Percentiles rank a stretch among this genome's conserved stretches.
phyloP scores from a whole-genome alignment of 2,797 vertebrate species.

The Cichlasoma orientale region DNA sequence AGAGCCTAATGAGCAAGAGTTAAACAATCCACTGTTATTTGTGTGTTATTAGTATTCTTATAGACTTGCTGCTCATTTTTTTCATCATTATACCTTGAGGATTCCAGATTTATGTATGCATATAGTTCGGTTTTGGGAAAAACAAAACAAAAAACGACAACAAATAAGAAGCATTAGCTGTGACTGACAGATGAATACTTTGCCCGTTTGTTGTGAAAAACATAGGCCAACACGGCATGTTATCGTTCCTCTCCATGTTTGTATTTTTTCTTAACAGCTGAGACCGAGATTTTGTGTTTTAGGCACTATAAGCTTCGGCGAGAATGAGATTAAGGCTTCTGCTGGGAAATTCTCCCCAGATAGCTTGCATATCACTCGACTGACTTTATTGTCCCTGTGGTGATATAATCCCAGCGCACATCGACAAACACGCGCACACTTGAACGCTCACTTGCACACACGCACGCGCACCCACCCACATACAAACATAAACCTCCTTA shows the following conservation, averaged over 20 bases:
- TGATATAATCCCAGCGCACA: conserved; percentile 62
- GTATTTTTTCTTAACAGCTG: conserved; percentile 50
- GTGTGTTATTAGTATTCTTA: conserved; percentile 30
- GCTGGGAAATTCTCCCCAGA: conserved; percentile 60
- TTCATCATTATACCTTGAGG: conserved; percentile 44
- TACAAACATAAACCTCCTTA: conserved; percentile 39
- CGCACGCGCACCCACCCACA: conserved; percentile 42
- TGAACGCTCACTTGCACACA: conserved; percentile 32
- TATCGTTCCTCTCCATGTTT: conserved; percentile 58
- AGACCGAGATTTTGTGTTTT: conserved; percentile 55
- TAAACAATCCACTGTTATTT: conserved; percentile 21
- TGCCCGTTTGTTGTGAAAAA: conserved; percentile 42
- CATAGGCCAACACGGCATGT: conserved; percentile 43
- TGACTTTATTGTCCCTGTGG: conserved; percentile 67
- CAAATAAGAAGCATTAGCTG: conserved; percentile 54
- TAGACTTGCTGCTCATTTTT: conserved; percentile 35
- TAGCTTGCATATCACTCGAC: conserved; percentile 64
- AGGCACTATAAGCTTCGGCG: conserved; percentile 44
- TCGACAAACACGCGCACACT: conserved; percentile 48
- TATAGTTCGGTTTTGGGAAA: conserved; percentile 47
- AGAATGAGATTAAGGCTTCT: conserved; percentile 65
- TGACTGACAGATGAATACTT: conserved; percentile 68
- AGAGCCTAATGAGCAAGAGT: conserved; percentile 7
- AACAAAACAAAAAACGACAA: conserved; percentile 49
- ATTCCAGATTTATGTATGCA: conserved; percentile 17